Evolutionary conservation across 2,888 invertebrate genomes (phyloP).

Genomic region (Stenolophus ochropezus): DNA sequence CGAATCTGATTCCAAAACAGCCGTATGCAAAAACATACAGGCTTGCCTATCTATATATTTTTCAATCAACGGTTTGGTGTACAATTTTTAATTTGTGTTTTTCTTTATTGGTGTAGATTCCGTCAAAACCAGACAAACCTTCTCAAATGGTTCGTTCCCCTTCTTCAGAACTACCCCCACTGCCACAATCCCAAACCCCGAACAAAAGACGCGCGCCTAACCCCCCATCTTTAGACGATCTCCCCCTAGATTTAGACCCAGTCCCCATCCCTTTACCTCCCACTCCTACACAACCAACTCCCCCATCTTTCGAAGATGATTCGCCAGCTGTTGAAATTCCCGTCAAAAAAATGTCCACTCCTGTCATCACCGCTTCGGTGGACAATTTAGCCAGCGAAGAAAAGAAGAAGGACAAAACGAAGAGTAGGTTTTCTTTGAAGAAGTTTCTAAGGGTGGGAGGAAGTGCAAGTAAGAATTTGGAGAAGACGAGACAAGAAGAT

Average conservation of each 20-base stretch:
- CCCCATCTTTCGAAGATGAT: slow-evolving; percentile 48
- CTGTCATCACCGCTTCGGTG: slow-evolving; percentile 79
- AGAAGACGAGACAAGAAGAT: slow-evolving; percentile 75
- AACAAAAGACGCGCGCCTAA: slow-evolving; percentile 87
- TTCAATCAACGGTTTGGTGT: too few relatives aligned
- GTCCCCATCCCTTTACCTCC: not conserved
- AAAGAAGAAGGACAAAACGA: slow-evolving; percentile 81
- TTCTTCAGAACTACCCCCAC: slow-evolving; percentile 38
- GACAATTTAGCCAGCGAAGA: slow-evolving; percentile 74
- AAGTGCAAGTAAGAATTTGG: slow-evolving; percentile 81
- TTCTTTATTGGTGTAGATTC: slow-evolving; percentile 40
- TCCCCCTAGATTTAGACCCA: not conserved
- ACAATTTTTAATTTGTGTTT: not conserved
- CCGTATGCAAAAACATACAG: too few relatives aligned
- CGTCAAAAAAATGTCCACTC: slow-evolving; percentile 71
- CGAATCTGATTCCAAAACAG: too few relatives aligned
- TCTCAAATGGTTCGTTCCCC: slow-evolving; percentile 31
- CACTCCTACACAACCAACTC: not conserved
- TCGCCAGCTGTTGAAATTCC: not conserved
- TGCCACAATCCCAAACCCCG: slow-evolving; percentile 70
- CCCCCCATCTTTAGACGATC: slow-evolving; percentile 73
- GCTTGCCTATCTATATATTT: too few relatives aligned
- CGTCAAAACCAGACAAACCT: slow-evolving; percentile 52
- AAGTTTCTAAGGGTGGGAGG: slow-evolving; percentile 88
- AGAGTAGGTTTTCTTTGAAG: slow-evolving; percentile 86